A percentile compares a stretch with the other conserved stretches of the same genome.
These are phyloP conservation scores for Pagrus major DNA, from an alignment of 2,113 vertebrate species.

Conservation along the genomic window DNA sequence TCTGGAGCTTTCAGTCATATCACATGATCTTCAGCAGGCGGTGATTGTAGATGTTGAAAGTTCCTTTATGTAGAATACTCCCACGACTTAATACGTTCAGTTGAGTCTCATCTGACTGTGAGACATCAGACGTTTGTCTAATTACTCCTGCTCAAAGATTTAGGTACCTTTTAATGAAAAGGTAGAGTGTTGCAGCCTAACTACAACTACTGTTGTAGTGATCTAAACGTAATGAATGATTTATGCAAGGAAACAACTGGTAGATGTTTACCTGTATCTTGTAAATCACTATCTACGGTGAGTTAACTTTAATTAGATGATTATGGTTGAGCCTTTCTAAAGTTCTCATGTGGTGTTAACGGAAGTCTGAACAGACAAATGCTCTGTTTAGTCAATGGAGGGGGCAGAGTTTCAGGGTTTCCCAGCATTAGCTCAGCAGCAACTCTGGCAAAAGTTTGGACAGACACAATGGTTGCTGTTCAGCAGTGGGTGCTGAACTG, in stretches of 20 bases:
- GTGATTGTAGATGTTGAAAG: background rate
- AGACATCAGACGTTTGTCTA: background rate
- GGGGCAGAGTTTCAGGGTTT: conserved; percentile 61
- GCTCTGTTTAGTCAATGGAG: conserved; percentile 53
- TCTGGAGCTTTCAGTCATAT: background rate
- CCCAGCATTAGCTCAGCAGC: conserved; percentile 63
- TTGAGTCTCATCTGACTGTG: background rate
- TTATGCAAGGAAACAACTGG: conserved; percentile 11
- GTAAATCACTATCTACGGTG: conserved; percentile 51
- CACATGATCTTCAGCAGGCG: background rate
- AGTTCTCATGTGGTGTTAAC: conserved; percentile 53
- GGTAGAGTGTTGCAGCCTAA: conserved; percentile 1
- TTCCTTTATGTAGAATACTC: background rate
- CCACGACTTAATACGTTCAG: background rate
- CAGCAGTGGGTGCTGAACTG: conserved; percentile 76
- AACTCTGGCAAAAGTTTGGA: conserved; percentile 55
- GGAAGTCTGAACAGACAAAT: conserved; percentile 62
- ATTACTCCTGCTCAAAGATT: background rate
- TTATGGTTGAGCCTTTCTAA: conserved; percentile 37
- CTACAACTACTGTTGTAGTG: conserved; percentile 6
- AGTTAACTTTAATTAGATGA: conserved; percentile 55
- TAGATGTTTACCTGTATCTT: conserved; percentile 54
- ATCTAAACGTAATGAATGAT: conserved; percentile 42
- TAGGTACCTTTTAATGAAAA: background rate
- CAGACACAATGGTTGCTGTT: conserved; percentile 73